Conservation (phyloP, 1,140 invertebrate genomes). For the Drosophila willistoni region DNA sequence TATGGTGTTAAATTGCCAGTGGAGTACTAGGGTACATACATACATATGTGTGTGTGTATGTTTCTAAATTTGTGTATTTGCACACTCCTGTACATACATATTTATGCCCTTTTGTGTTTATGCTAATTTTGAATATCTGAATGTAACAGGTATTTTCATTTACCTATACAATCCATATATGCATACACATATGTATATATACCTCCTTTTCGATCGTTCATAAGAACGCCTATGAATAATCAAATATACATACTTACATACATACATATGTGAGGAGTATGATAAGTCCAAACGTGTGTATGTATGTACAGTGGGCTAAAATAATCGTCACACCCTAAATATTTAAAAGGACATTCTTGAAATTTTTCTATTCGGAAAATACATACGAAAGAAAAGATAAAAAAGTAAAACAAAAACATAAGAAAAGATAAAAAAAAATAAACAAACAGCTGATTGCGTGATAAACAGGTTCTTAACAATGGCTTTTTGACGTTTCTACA, state of each 20-base stretch:
- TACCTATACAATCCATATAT: not conserved
- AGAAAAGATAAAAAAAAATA: not conserved
- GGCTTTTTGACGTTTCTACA: not conserved
- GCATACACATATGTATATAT: not conserved
- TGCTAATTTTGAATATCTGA: not conserved
- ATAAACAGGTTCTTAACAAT: slow-evolving; percentile 5
- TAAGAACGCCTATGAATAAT: not conserved
- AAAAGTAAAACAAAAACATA: not conserved
- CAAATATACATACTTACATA: too few relatives aligned
- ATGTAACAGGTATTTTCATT: slow-evolving; percentile 1
- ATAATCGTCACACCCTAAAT: not conserved
- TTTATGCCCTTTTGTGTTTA: not conserved
- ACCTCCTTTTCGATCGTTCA: not conserved
- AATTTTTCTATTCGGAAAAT: not conserved
- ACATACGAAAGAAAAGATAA: not conserved
- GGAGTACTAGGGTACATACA: not conserved
- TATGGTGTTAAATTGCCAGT: not conserved
- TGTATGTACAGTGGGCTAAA: not conserved
- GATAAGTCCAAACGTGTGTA: not conserved
- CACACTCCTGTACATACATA: not conserved
- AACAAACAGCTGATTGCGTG: not conserved
- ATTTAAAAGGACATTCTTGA: not conserved
- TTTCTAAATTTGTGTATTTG: not conserved
- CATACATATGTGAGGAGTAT: too few relatives aligned
- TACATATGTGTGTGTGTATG: not conserved